Evolutionary conservation across 2,797 vertebrate genomes (phyloP).

Genomic region (Ctenochaetus hawaiiensis): DNA sequence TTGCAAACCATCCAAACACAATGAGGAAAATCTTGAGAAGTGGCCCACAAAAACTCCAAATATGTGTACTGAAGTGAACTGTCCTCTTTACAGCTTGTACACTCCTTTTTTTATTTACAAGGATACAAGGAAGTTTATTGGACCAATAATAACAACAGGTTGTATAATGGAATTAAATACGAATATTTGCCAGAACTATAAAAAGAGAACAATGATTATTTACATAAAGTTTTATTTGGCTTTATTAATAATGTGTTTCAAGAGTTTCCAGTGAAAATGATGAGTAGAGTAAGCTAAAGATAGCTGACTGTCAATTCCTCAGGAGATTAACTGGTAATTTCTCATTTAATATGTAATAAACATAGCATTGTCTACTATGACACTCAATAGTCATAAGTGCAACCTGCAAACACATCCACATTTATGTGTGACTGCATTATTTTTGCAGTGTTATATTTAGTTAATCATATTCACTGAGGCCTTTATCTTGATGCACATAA

Average conservation of each 20-base stretch:
- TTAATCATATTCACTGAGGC: background rate
- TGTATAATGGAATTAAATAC: too few species aligned
- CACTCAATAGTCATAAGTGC: too few species aligned
- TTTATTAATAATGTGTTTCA: conserved; percentile 29
- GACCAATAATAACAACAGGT: too few species aligned
- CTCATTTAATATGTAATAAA: background rate
- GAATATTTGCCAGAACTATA: too few species aligned
- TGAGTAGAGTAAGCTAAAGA: conserved; percentile 19
- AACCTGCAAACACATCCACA: too few species aligned
- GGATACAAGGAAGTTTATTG: too few species aligned
- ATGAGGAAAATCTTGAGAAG: background rate
- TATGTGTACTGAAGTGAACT: background rate
- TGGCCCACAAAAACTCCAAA: background rate
- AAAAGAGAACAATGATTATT: conserved; percentile 2
- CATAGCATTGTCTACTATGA: too few species aligned
- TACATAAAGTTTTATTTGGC: conserved; percentile 4
- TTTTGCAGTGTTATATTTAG: background rate
- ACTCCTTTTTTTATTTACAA: too few species aligned
- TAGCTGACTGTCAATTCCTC: background rate
- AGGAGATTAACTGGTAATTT: background rate
- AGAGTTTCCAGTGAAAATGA: conserved; percentile 7
- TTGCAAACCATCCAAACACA: background rate
- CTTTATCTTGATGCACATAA: background rate
- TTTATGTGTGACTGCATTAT: too few species aligned
- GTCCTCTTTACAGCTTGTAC: background rate